Evolutionary conservation across 2,888 invertebrate species (phyloP), one percentile per base, ranked within the genome.

Genomic region (Apamea anceps): DNA sequence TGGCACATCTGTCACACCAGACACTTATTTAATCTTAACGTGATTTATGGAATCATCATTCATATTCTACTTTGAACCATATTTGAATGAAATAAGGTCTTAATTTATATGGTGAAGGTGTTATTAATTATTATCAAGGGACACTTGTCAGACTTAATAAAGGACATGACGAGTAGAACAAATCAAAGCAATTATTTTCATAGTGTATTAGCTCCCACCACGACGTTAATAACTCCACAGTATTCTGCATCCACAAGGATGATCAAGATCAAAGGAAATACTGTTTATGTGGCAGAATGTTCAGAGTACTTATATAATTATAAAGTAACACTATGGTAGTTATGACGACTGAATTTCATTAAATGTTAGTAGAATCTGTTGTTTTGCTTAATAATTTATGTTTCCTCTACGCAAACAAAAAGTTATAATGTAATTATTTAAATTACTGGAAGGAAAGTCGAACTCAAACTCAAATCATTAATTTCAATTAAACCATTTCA

Each of bases 211-310:
- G 13, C 25, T 37, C 21, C 25, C 25, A 75, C 66, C 74, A 75
- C 74, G 72, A 70, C 32, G 21, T 65, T 21, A 65, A 57, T 74
- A 62, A 82, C 71, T 73, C 67, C 37, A 51, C 73, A 63, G 45
- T 57, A 82, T 70, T 73, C 45, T 54, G 65, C 28, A 78, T 68
- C 63, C 73, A 37, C 32, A 25, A 70, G 65, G 67, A 78, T 67
- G 65, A 68, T 51, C 1, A 21, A 75, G 32, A 75, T 72, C 72
- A 72, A 63, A 32, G 3, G 21, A 75, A 77, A 25, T 66, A 18
- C 66, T 66, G 13, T 66, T 7, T 25, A 42, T 42, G 15, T 66
- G 18, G 42, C 70, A 21, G 68, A 70, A 54, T 54, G 8, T 32
- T 73, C 10, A 63, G 10, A 63, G 32, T 8, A 32, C 1, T 1